Percentiles rank a stretch among this genome's conserved stretches.
phyloP scores from a whole-genome alignment of 1,140 invertebrate species.

The Ostrea edulis region DNA sequence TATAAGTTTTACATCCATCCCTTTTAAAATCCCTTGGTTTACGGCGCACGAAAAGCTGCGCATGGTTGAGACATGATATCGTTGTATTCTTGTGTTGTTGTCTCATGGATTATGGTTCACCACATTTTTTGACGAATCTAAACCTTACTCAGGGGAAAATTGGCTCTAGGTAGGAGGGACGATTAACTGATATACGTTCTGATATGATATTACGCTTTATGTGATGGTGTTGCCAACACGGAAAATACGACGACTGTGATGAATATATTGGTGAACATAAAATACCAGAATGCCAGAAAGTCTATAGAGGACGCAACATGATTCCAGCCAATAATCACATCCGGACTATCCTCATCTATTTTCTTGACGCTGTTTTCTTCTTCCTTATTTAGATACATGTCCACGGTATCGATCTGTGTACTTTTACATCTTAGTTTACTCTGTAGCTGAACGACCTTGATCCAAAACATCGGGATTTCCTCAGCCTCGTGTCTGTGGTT shows the following conservation, averaged over 20 bases:
- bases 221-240: background rate
- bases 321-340: background rate
- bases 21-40: no score
- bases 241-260: background rate
- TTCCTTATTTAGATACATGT: background rate
- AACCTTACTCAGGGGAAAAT: no score
- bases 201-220: no score
- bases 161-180: no score
- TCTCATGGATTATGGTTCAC: no score
- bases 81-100: no score
- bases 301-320: background rate
- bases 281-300: constrained; percentile 3
- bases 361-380: background rate
- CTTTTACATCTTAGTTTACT: background rate
- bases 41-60: no score
- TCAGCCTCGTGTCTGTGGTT: background rate
- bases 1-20: no score
- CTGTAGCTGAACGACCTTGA: background rate
- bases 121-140: no score
- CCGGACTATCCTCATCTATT: background rate
- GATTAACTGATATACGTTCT: no score
- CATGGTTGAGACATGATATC: no score
- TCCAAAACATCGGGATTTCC: background rate
- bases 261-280: background rate
- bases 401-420: background rate